Conservation (phyloP, 2,797 vertebrate species). For the Xiphophorus birchmanni region DNA sequence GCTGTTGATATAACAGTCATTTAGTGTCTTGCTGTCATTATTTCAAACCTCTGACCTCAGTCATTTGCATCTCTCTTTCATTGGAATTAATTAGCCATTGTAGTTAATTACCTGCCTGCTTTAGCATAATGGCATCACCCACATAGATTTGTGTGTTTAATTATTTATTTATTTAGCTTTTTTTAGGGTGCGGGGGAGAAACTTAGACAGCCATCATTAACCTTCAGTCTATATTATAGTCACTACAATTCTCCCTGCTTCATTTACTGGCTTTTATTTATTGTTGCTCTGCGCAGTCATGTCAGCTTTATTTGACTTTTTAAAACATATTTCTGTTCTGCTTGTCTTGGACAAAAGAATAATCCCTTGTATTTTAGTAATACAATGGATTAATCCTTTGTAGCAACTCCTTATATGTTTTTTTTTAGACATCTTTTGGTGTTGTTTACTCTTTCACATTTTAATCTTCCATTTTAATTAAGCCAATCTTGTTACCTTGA, state of each 20-base stretch:
- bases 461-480: conserved; percentile 29
- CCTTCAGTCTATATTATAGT: conserved; percentile 26
- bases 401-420: background rate
- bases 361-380: background rate
- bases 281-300: conserved; percentile 8
- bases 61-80: conserved; percentile 45
- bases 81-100: conserved; percentile 62
- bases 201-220: conserved; percentile 47
- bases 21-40: conserved; percentile 35
- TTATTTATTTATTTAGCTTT: conserved; percentile 5
- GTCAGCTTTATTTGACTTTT: conserved; percentile 26
- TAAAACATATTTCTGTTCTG: conserved; percentile 13
- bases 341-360: conserved; percentile 3
- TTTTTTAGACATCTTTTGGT: background rate
- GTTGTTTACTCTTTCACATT: conserved; percentile 23
- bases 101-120: conserved; percentile 64
- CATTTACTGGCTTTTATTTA: conserved; percentile 1
- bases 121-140: conserved; percentile 50
- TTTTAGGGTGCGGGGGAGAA: background rate
- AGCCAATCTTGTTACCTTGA: conserved; percentile 27
- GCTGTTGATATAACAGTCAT: conserved; percentile 33
- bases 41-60: conserved; percentile 44
- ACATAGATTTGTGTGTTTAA: conserved; percentile 25
- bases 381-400: background rate
- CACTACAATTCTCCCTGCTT: conserved; percentile 9